Conservation (phyloP, 1,140 invertebrate genomes). For the Drosophila micromelanica region DNA sequence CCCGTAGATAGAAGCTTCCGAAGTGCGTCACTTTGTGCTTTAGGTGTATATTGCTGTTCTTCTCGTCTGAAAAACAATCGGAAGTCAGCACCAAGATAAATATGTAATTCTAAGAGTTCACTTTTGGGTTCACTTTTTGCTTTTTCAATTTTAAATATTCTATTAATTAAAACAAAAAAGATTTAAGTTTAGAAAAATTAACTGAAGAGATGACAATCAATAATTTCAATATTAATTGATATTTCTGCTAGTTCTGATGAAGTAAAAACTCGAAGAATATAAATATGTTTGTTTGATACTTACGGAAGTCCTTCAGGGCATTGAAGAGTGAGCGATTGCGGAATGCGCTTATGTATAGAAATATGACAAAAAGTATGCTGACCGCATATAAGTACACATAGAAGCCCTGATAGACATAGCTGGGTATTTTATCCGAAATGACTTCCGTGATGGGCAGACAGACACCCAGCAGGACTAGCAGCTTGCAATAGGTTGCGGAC, state of each 20-base stretch:
- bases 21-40: constrained; percentile 86
- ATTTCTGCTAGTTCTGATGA: too few relatives aligned
- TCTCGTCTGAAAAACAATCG: constrained; percentile 63
- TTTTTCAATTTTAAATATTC: too few relatives aligned
- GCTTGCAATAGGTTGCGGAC: constrained; percentile 90
- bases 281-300: too few relatives aligned
- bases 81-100: background rate
- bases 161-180: background rate
- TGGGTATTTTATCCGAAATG: constrained; percentile 87
- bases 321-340: constrained; percentile 86
- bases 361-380: constrained; percentile 90
- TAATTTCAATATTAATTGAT: too few relatives aligned
- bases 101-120: background rate
- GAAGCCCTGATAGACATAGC: constrained; percentile 89
- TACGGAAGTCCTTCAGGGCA: constrained; percentile 84
- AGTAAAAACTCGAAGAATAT: too few relatives aligned
- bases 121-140: background rate
- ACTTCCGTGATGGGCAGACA: constrained; percentile 88
- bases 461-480: constrained; percentile 90
- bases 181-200: too few relatives aligned
- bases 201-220: too few relatives aligned
- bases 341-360: constrained; percentile 89
- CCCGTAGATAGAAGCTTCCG: constrained; percentile 94
- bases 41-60: constrained; percentile 75
- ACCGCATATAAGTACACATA: constrained; percentile 91